Evolutionary conservation across 2,113 vertebrate species (phyloP).

Genomic region (Semicossyphus pulcher): DNA sequence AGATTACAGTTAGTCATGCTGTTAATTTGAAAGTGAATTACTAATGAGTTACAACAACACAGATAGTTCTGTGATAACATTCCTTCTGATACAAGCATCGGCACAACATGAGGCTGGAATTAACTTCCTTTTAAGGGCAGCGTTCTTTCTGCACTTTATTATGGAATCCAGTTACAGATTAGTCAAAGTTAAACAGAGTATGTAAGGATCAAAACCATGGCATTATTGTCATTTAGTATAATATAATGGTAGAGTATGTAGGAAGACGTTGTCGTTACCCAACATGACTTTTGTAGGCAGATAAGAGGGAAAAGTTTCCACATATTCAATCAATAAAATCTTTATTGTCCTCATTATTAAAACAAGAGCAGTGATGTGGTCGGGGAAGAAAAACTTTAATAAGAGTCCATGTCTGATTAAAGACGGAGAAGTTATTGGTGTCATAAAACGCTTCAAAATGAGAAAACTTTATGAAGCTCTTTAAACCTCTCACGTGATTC

Average conservation of each 20-base stretch:
- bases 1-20: neutral
- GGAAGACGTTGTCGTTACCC: neutral
- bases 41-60: neutral
- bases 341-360: slow-evolving; percentile 5
- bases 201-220: no score
- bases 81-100: slow-evolving; percentile 16
- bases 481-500: neutral
- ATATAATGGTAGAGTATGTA: neutral
- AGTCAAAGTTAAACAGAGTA: no score
- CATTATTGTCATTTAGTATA: neutral
- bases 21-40: neutral
- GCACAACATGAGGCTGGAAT: slow-evolving; percentile 1
- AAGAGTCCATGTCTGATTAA: neutral
- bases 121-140: slow-evolving; percentile 9
- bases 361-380: slow-evolving; percentile 2
- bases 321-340: neutral
- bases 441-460: neutral
- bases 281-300: neutral
- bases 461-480: slow-evolving; percentile 22
- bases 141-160: neutral
- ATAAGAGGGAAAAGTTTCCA: neutral
- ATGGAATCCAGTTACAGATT: no score
- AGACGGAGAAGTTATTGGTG: neutral
- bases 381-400: slow-evolving; percentile 6
- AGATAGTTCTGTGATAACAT: slow-evolving; percentile 4